Base-by-base conservation (phyloP, 2,797 vertebrate genomes). In the Arctocebus calabarensis region DNA sequence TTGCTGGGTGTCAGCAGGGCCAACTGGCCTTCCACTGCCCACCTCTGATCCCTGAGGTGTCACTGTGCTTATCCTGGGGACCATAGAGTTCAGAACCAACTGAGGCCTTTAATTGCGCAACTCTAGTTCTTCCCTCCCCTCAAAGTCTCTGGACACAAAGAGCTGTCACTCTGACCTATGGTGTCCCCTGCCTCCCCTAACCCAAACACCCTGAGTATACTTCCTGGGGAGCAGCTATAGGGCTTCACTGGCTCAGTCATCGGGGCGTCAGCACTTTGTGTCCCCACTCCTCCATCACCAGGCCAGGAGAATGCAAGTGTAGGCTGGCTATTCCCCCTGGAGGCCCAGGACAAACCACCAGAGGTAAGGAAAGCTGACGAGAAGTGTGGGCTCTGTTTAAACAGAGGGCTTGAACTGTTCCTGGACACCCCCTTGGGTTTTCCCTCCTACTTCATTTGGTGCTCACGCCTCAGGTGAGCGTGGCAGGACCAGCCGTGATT, bases 271-370 rank as follows among this genome's bases (percentile, higher is more conserved):
- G 55, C 4, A 37, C 40, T 71, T 74, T 1, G 10, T 59, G 20
- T 61, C 52, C n/a, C 27, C 20, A 22, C 16, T 10, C 3, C 8
- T 7, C 52, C 11, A 22, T 32, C 2, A 0, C 2, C 22, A 70
- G 71, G 70, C 34, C 66, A 20, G 48, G 0, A 77, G 34, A 81
- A 7, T 55, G 1, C 19, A 71, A 25, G 20, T 29, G 27, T 7
- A 70, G 27, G n/a, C 20, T 17, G 5, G 22, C 19, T 68, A 13
- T 52, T 9, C 9, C 4, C 17, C 1, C 29, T 32, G 52, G n/a
- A 78, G 61, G 61, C 57, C 59, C 59, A 55, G 55, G 52, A 48
- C 19, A 37, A 48, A 27, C 59, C 29, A 8, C 5, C 7, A 6
- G 4, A 37, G n/a, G 34, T 8, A 16, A 71, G 61, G 40, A 48